Conservation (phyloP, 2,888 invertebrate genomes). For the Cheilosia vernalis region DNA sequence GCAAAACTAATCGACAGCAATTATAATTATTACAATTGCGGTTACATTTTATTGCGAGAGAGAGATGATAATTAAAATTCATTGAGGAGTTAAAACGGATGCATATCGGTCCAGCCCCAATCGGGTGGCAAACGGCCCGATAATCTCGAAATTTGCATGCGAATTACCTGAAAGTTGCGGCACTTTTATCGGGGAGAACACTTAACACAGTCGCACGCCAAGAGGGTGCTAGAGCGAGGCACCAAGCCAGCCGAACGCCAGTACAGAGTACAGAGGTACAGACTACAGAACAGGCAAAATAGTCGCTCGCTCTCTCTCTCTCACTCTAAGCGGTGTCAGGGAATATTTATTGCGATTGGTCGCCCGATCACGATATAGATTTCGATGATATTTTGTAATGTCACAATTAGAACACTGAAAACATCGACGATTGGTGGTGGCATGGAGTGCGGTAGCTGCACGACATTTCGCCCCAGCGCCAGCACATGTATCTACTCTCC, state of each 20-base stretch:
- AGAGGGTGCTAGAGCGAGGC: slow-evolving; percentile 4
- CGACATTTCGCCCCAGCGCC: slow-evolving; percentile 48
- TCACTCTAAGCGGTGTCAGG: slow-evolving; percentile 53
- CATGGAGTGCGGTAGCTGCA: slow-evolving; percentile 58
- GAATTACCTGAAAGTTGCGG: slow-evolving; percentile 73
- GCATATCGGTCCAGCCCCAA: slow-evolving; percentile 57
- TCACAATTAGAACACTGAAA: slow-evolving; percentile 71
- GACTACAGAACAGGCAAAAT: neutral
- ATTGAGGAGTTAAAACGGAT: slow-evolving; percentile 63
- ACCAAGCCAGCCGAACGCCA: neutral
- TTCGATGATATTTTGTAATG: slow-evolving; percentile 74
- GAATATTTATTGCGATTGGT: slow-evolving; percentile 74
- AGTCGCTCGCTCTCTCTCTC: neutral
- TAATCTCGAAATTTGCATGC: slow-evolving; percentile 72
- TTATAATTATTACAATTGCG: slow-evolving; percentile 74
- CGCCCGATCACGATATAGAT: slow-evolving; percentile 74
- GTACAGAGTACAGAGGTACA: too few relatives aligned
- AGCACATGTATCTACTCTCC: slow-evolving; percentile 36
- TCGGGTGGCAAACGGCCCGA: slow-evolving; percentile 65
- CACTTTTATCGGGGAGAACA: slow-evolving; percentile 54
- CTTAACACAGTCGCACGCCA: slow-evolving; percentile 18
- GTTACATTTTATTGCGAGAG: slow-evolving; percentile 55
- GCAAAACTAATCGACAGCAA: slow-evolving; percentile 73
- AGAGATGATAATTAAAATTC: slow-evolving; percentile 68
- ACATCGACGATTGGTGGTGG: slow-evolving; percentile 58